phyloP scores from a whole-genome alignment of 2,888 invertebrate genomes.

The Sphaerolaimus hirsutus region DNA sequence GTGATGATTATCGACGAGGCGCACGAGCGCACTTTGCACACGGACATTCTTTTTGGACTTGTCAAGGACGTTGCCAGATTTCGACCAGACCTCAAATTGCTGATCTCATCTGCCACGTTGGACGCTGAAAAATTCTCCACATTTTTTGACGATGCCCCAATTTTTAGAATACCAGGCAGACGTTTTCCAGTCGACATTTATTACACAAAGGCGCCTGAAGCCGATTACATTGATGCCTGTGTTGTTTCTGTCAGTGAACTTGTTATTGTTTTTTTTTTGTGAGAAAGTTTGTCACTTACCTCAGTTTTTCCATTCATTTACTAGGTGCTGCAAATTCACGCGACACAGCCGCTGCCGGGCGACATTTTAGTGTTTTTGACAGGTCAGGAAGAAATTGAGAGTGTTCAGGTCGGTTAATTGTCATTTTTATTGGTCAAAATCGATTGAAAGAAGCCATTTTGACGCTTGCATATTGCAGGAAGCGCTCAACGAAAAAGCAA shows the following conservation, averaged over 20 bases:
- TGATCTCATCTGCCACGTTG: conserved; percentile 89
- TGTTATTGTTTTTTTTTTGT: conserved; percentile 1
- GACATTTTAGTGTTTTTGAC: conserved; percentile 90
- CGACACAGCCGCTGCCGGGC: conserved; percentile 67
- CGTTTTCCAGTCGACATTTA: conserved; percentile 80
- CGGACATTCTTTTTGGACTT: conserved; percentile 86
- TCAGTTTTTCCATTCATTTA: conserved; percentile 92
- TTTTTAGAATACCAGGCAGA: conserved; percentile 87
- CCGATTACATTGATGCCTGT: conserved; percentile 89
- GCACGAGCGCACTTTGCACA: conserved; percentile 88
- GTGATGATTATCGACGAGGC: conserved; percentile 99
- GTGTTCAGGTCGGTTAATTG: no score
- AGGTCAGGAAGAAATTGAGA: conserved; percentile 35
- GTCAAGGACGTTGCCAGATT: conserved; percentile 27
- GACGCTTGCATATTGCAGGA: no score
- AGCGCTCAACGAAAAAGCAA: conserved; percentile 47
- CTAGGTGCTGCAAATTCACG: conserved; percentile 85
- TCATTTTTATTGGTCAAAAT: no score
- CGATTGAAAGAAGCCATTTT: no score
- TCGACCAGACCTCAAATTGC: conserved; percentile 52
- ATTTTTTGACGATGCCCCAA: conserved; percentile 94
- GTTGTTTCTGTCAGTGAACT: conserved; percentile 51
- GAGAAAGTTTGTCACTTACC: no score
- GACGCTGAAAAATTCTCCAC: conserved; percentile 74
- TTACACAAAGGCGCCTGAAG: conserved; percentile 94